These are phyloP conservation scores for Neomorphus geoffroyi DNA, from an alignment of 2,797 vertebrate species.

Conservation along the genomic window DNA sequence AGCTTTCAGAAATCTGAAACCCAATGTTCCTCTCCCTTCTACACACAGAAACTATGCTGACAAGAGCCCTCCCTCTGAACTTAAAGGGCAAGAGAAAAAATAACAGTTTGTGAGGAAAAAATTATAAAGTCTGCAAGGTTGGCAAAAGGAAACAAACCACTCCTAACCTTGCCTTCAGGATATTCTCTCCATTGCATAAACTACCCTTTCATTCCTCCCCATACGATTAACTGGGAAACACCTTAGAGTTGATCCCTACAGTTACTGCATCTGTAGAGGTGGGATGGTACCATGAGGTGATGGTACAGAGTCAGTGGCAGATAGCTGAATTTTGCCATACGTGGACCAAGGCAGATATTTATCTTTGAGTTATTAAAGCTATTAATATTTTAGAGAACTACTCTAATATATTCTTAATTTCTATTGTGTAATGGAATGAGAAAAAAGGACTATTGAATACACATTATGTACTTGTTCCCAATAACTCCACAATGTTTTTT, in stretches of 20 bases:
- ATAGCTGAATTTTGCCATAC: neutral
- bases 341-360: neutral
- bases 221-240: neutral
- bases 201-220: neutral
- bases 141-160: neutral
- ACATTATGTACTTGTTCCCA: conserved; percentile 23
- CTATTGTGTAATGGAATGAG: conserved; percentile 36
- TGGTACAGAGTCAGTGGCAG: neutral
- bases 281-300: neutral
- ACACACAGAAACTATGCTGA: neutral
- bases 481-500: conserved; percentile 4
- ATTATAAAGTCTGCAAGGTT: neutral
- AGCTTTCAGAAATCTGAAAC: neutral
- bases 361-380: neutral
- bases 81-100: neutral
- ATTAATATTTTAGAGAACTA: conserved; percentile 36
- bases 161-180: neutral
- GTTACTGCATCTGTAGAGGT: neutral
- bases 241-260: neutral
- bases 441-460: conserved; percentile 32
- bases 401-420: conserved; percentile 17
- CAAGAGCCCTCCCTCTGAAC: neutral
- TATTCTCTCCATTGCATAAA: neutral
- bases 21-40: neutral
- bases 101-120: neutral